Evolutionary conservation across 2,797 vertebrate genomes (phyloP), one percentile per base, ranked within the genome.

Genomic region (Neosilurus mollespiculum): DNA sequence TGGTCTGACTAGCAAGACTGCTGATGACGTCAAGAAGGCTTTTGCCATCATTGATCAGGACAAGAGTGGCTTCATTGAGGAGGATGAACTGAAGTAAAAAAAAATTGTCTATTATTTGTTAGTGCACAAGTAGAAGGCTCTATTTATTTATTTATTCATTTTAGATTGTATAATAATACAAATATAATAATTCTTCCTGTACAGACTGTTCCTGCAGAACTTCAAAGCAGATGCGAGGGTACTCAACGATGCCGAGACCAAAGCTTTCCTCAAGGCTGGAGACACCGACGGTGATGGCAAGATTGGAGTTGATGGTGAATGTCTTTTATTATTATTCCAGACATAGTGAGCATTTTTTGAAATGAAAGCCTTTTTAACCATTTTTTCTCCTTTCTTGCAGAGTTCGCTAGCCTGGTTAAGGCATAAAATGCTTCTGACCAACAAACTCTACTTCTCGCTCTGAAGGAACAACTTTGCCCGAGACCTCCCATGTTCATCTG

Each of bases 41-140:
- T 96, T 96, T 85, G 26, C 1, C 59, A 93, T 96, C 91, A 93
- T 97, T 43, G 96, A 96, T 89, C 95, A 94, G 92, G 95, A 96
- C 92, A 92, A 92, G 88, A 96, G 95, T 67, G 93, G 93, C 51
- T 96, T 92, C 92, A 95, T 95, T 67, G 96, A 97, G 93, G 95
- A 96, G 90, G 95, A 95, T 0, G 95, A 97, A 87, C 94, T 96
- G 69, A 93, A 94, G 96, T 96, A 93, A 94, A 54, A 53, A 72
- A 30, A 65, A 56, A 78, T 7, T 16, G n/a, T 61, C 24, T 3
- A 20, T 61, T n/a, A 75, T 16, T 20, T 70, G 18, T 2, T 15
- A 78, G 4, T 26, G 37, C 37, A 8, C 22, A 51, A 18, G 30
- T 10, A 43, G 26, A 67, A 53, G 15, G 1, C 4, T 49, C 15